Evolutionary conservation across 2,797 vertebrate species (phyloP).

Genomic region (Pitangus sulphuratus): DNA sequence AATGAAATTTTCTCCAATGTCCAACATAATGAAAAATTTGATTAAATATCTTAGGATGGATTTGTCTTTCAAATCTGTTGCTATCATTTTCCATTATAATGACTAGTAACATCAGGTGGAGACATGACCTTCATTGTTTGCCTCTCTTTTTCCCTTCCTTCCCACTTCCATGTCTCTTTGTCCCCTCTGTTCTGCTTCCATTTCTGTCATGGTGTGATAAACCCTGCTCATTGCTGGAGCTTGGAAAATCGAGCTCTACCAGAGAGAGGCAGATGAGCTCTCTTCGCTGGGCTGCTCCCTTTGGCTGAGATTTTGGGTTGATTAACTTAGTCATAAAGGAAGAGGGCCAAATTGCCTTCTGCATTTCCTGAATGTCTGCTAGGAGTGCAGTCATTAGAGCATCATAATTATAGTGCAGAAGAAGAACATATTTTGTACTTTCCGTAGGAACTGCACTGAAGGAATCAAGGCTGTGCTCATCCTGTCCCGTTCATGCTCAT

Average conservation of each 20-base stretch:
- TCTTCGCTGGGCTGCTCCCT: not conserved
- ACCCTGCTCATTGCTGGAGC: not conserved
- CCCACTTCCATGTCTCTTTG: not conserved
- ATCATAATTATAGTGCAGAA: not conserved
- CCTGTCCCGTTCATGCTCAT: not conserved
- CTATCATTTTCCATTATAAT: not conserved
- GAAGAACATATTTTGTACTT: not conserved
- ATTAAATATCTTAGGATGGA: not conserved
- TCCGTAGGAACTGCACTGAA: not conserved
- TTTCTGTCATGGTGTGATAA: not conserved
- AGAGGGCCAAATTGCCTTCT: not conserved
- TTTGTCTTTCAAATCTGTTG: conserved; percentile 33
- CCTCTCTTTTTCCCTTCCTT: not conserved
- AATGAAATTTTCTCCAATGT: conserved; percentile 51
- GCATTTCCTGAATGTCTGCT: not conserved
- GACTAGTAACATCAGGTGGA: not conserved
- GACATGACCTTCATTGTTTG: not conserved
- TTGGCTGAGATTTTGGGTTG: not conserved
- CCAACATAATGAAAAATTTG: conserved; percentile 36
- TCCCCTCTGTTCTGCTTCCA: not conserved
- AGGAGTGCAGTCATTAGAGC: not conserved
- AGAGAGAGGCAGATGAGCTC: not conserved
- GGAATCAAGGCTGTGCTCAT: not conserved
- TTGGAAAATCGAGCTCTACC: not conserved
- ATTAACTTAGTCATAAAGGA: conserved; percentile 21